Conservation (phyloP, 1,140 invertebrate species). For the Melanaphis sacchari region DNA sequence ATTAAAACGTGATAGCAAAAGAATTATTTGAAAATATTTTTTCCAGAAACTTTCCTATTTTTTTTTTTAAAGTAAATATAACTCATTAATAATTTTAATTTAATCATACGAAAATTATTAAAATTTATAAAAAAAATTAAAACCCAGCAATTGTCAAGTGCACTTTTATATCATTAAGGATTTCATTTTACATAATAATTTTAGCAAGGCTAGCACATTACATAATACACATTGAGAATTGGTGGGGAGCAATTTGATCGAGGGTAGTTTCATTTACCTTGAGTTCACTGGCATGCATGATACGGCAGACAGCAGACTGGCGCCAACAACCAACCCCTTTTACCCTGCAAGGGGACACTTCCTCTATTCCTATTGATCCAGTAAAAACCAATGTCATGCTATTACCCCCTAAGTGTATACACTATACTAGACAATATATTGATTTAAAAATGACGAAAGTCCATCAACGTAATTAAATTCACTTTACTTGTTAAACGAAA, state of each 20-base stretch:
- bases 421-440: conserved; percentile 37
- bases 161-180: conserved; percentile 19
- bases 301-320: conserved; percentile 54
- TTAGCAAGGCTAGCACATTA: conserved; percentile 33
- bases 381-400: conserved; percentile 56
- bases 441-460: conserved; percentile 39
- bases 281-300: conserved; percentile 52
- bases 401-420: conserved; percentile 39
- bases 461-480: conserved; percentile 41
- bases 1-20: too few species aligned
- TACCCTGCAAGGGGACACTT: conserved; percentile 57
- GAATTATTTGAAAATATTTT: background rate
- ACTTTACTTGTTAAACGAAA: background rate
- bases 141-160: background rate
- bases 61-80: background rate
- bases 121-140: background rate
- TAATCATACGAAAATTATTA: background rate
- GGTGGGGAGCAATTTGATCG: conserved; percentile 12
- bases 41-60: background rate
- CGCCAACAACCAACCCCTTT: conserved; percentile 55
- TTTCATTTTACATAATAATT: conserved; percentile 19
- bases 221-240: conserved; percentile 35
- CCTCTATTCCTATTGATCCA: conserved; percentile 56
- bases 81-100: background rate
- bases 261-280: conserved; percentile 54